Evolutionary conservation across 37 sponge, comb jelly and placozoan species (phyloP).

Genomic region (Ephydatia muelleri): DNA sequence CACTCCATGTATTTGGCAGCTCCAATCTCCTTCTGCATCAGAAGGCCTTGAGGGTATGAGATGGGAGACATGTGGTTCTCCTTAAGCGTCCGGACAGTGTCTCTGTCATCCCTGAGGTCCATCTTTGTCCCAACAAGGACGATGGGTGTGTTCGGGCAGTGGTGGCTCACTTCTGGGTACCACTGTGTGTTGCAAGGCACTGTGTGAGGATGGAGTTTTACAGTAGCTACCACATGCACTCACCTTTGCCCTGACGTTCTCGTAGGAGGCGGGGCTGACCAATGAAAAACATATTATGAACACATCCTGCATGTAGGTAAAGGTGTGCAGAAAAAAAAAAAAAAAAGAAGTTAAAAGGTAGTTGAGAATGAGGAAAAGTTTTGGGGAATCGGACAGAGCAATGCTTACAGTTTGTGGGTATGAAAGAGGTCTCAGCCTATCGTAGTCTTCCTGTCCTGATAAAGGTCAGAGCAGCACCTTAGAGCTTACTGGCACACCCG

Average conservation of each 20-base stretch:
- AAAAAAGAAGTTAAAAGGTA: too few relatives aligned
- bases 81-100: background rate
- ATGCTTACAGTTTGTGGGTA: constrained; percentile 57
- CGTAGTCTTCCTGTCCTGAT: constrained; percentile 66
- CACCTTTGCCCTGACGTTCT: constrained; percentile 30
- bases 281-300: constrained; percentile 70
- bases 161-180: constrained; percentile 10
- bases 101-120: constrained; percentile 11
- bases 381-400: too few relatives aligned
- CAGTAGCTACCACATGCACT: background rate
- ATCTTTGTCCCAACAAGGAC: constrained; percentile 1
- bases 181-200: background rate
- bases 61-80: constrained; percentile 4
- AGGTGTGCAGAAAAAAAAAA: too few relatives aligned
- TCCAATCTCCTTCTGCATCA: constrained; percentile 10
- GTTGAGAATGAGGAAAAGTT: too few relatives aligned
- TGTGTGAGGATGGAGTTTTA: background rate
- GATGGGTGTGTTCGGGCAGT: constrained; percentile 9
- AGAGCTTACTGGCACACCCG: too few relatives aligned
- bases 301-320: constrained; percentile 25
- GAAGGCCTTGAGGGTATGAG: background rate
- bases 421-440: constrained; percentile 61
- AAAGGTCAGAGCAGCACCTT: too few relatives aligned
- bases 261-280: constrained; percentile 22
- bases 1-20: constrained; percentile 1